Evolutionary conservation across 2,797 vertebrate genomes (phyloP).

Genomic region (Lepus oiostolus): DNA sequence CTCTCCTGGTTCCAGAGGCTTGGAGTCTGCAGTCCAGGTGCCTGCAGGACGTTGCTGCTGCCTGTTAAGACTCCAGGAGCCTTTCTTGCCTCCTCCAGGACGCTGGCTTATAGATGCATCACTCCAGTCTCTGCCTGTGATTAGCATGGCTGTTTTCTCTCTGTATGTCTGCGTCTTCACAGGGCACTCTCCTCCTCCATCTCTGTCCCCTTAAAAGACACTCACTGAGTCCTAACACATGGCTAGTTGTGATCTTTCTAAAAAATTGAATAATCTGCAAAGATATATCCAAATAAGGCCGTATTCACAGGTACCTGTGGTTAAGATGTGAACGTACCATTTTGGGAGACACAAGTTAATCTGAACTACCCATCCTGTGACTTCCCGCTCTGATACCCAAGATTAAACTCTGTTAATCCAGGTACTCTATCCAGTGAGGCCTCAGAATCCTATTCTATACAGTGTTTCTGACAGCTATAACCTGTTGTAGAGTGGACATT

Average conservation of each 20-base stretch:
- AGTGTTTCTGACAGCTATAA: neutral
- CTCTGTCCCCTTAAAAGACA: neutral
- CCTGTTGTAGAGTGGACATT: neutral
- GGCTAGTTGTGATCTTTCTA: neutral
- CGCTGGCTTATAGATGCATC: neutral
- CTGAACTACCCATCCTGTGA: neutral
- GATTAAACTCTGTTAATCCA: neutral
- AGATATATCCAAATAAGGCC: constrained; percentile 25
- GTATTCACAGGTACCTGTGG: neutral
- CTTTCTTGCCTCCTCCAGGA: neutral
- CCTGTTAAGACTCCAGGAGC: neutral
- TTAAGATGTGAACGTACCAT: neutral
- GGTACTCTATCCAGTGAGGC: neutral
- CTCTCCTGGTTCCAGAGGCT: neutral
- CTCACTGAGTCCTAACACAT: neutral
- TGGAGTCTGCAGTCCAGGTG: neutral
- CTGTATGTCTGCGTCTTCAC: neutral
- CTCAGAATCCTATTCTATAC: neutral
- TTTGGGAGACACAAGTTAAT: neutral
- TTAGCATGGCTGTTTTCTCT: neutral
- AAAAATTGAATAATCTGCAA: constrained; percentile 15
- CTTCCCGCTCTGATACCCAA: neutral
- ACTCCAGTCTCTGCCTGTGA: neutral
- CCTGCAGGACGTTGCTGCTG: neutral
- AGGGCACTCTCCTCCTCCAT: neutral